These are phyloP conservation scores for Cephus sareptanus DNA, from an alignment of 2,888 invertebrate species.

Conservation along the genomic window DNA sequence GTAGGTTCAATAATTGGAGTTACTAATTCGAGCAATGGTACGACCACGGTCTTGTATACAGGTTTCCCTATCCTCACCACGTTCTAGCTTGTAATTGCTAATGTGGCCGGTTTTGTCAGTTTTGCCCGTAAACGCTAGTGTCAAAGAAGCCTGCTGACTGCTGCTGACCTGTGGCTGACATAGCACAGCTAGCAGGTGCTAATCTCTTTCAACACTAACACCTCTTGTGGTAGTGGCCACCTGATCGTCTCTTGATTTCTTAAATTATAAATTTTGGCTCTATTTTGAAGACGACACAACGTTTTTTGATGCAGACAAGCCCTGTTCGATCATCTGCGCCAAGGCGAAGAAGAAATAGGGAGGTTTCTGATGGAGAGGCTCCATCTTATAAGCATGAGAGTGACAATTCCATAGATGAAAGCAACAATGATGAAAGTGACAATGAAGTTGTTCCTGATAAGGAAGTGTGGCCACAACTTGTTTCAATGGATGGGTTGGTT, in stretches of 20 bases:
- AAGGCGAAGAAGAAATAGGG: slow-evolving; percentile 76
- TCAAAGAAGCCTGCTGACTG: too few species aligned
- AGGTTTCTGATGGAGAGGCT: slow-evolving; percentile 53
- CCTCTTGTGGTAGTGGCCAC: too few species aligned
- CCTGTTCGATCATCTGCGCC: slow-evolving; percentile 93
- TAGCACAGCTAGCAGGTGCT: too few species aligned
- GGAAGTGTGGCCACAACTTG: slow-evolving; percentile 60
- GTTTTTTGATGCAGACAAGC: slow-evolving; percentile 73
- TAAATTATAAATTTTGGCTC: background rate
- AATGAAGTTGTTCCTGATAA: slow-evolving; percentile 57
- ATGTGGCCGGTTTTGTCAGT: too few species aligned
- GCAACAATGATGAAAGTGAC: slow-evolving; percentile 61
- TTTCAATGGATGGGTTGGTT: slow-evolving; percentile 57
- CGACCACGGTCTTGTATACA: slow-evolving; percentile 45
- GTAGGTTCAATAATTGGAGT: slow-evolving; percentile 81
- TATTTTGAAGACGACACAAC: background rate
- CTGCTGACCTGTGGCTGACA: too few species aligned
- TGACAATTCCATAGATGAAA: slow-evolving; percentile 60
- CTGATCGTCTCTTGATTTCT: background rate
- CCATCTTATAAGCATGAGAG: slow-evolving; percentile 52
- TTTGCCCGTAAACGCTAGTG: too few species aligned
- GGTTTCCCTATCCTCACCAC: too few species aligned
- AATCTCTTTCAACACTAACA: too few species aligned
- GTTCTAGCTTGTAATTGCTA: too few species aligned
- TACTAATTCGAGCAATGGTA: slow-evolving; percentile 70